Conservation (phyloP, 2,888 invertebrate genomes). For the Brachyopa scutellaris region DNA sequence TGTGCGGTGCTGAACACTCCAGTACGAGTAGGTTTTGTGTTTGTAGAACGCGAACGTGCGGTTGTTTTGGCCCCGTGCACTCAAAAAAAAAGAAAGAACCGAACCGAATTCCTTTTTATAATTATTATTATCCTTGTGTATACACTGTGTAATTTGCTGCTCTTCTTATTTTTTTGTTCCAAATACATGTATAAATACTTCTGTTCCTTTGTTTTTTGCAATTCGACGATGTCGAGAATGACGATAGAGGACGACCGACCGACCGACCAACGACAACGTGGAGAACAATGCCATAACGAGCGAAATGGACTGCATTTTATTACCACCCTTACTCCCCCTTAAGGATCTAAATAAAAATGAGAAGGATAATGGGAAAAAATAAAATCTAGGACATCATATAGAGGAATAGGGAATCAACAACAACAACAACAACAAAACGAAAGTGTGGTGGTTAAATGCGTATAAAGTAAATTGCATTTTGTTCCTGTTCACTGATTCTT, state of each 20-base stretch:
- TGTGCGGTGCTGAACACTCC: slow-evolving; percentile 38
- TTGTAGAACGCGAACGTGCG: slow-evolving; percentile 41
- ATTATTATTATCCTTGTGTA: slow-evolving; percentile 69
- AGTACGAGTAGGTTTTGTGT: slow-evolving; percentile 21
- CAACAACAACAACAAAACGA: background rate
- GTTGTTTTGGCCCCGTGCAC: slow-evolving; percentile 24
- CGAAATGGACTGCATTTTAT: slow-evolving; percentile 72
- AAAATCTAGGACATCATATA: slow-evolving; percentile 71
- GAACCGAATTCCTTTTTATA: slow-evolving; percentile 67
- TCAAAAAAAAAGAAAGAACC: slow-evolving; percentile 49
- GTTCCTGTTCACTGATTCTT: slow-evolving; percentile 54
- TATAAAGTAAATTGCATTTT: slow-evolving; percentile 67
- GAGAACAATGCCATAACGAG: slow-evolving; percentile 68
- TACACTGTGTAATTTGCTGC: slow-evolving; percentile 66
- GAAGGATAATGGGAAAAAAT: slow-evolving; percentile 64
- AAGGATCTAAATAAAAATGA: slow-evolving; percentile 68
- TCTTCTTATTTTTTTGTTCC: slow-evolving; percentile 2
- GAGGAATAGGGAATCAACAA: slow-evolving; percentile 44
- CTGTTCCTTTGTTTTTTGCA: background rate
- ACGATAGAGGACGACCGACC: slow-evolving; percentile 29
- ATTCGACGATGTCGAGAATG: slow-evolving; percentile 31
- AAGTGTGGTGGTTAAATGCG: slow-evolving; percentile 25
- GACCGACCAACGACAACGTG: background rate
- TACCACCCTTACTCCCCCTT: slow-evolving; percentile 48
- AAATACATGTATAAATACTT: no score